Base-by-base conservation (phyloP, 2,888 invertebrate genomes). In the Drosophila fulvimacula region DNA sequence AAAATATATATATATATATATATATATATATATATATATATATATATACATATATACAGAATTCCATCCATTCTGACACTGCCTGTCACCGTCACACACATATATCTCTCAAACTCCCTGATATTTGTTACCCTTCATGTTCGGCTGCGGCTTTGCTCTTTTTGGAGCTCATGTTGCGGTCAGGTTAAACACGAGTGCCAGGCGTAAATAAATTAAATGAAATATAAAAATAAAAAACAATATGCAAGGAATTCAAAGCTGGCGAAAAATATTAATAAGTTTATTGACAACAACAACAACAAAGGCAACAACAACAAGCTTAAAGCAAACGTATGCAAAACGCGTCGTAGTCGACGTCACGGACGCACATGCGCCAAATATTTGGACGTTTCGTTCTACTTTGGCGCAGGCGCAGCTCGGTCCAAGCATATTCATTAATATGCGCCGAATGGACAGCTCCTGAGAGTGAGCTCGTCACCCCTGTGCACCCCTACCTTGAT, bases 351-450 rank as follows among this genome's bases (percentile, higher is more conserved):
- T 11, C 68, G 60, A 70, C 73, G 69, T 61, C 61, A 73, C 41
- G 74, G 59, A 67, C 67, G 69, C 60, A 76, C 69, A 82, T 84
- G 85, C 81, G 86, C 83, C 86, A 79, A 81, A 85, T 85, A 80
- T 88, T 88, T 88, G 73, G 85, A 88, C 85, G 76, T 79, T 73
- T 89, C 83, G 89, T 87, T 87, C 86, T 81, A 88, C 81, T 76
- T 87, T 76, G 77, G 68, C 66, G 57, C 63, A 75, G 73, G 61
- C 73, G 60, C 69, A 69, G 69, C 61, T 56, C 51, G 59, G 48
- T 9, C 15, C 49, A 13, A 27, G 44, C 21, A 39, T 39, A 19
- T 41, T 70, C 57, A 76, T 76, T 70, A 55, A 74, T 67, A 76
- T 76, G 76, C 76, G 21, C 1, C 41, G 39, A 42, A 13, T 66